A percentile compares a stretch with the other conserved stretches of the same genome.
These are phyloP conservation scores for Tetramorium alpestre DNA, from an alignment of 1,140 invertebrate genomes.

Conservation along the genomic window DNA sequence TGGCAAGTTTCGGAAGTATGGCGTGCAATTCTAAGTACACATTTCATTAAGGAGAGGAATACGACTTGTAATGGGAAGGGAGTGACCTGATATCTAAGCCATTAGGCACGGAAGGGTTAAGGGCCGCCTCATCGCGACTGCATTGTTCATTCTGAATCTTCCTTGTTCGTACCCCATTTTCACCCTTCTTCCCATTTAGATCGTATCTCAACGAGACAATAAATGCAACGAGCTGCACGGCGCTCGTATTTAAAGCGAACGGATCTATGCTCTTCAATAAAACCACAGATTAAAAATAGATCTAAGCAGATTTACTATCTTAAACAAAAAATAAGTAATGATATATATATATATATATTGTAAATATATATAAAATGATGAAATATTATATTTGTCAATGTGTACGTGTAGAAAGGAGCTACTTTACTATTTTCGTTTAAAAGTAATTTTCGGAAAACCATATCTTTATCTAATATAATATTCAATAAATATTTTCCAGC, in stretches of 20 bases:
- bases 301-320: not conserved
- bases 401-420: too few species aligned
- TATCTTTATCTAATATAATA: not conserved
- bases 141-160: slow-evolving; percentile 59
- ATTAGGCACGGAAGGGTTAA: slow-evolving; percentile 53
- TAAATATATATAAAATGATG: not conserved
- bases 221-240: slow-evolving; percentile 45
- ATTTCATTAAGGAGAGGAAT: not conserved
- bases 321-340: not conserved
- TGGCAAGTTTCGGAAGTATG: not conserved
- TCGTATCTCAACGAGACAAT: slow-evolving; percentile 55
- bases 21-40: not conserved
- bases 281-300: slow-evolving; percentile 22
- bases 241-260: slow-evolving; percentile 44
- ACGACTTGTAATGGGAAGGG: not conserved
- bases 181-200: slow-evolving; percentile 10
- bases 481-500: not conserved
- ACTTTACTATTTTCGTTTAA: not conserved
- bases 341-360: not conserved
- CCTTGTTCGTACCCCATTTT: slow-evolving; percentile 24
- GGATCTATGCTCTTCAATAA: slow-evolving; percentile 50
- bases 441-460: not conserved
- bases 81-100: slow-evolving; percentile 30
- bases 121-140: slow-evolving; percentile 28
- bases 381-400: not conserved